Percentiles rank a stretch among this genome's conserved stretches.
phyloP scores from a whole-genome alignment of 2,888 invertebrate species.

The Lasioglossum morio region DNA sequence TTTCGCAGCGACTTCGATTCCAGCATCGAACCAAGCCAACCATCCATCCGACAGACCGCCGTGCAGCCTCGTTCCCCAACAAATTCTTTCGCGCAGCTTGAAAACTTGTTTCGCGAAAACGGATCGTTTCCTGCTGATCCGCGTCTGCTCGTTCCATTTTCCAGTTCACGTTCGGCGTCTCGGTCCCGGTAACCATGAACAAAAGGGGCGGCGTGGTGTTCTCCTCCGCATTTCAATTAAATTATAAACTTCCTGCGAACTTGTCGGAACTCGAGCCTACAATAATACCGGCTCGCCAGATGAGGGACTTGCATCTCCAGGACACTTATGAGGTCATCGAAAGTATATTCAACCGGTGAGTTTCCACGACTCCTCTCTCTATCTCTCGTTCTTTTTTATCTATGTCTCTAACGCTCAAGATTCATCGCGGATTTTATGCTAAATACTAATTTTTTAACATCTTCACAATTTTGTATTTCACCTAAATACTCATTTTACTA shows the following conservation, averaged over 20 bases:
- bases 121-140: conserved; percentile 24
- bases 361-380: not conserved
- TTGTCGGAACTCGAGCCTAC: conserved; percentile 78
- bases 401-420: not conserved
- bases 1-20: conserved; percentile 16
- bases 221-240: conserved; percentile 81
- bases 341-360: conserved; percentile 79
- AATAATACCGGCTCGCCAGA: conserved; percentile 75
- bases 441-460: too few species aligned
- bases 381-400: too few species aligned
- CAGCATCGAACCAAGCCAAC: not conserved
- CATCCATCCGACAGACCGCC: not conserved
- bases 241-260: conserved; percentile 81
- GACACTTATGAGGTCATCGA: conserved; percentile 79
- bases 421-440: too few species aligned
- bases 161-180: conserved; percentile 79
- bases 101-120: conserved; percentile 29
- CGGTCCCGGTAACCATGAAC: conserved; percentile 78
- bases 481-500: too few species aligned
- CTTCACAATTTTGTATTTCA: too few species aligned
- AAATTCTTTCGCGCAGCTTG: not conserved
- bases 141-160: conserved; percentile 36
- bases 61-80: not conserved
- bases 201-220: conserved; percentile 78
- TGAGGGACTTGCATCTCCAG: conserved; percentile 75